A percentile compares a stretch with the other conserved stretches of the same genome.
Conservation (phyloP, 1,140 invertebrate genomes). For the Ips nitidus region DNA sequence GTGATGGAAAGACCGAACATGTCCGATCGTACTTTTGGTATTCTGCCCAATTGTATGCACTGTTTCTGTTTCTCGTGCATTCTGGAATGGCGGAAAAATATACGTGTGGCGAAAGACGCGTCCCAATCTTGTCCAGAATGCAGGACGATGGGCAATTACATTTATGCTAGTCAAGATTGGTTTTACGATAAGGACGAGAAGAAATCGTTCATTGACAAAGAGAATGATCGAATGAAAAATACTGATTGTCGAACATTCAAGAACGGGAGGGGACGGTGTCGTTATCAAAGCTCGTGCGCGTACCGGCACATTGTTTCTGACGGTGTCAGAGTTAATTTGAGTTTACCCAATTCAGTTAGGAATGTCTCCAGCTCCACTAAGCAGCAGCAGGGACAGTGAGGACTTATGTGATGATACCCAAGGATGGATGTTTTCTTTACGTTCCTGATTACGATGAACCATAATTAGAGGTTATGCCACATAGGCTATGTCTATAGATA, state of each 20-base stretch:
- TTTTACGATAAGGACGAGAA: conserved; percentile 83
- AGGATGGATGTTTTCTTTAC: no score
- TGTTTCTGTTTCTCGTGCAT: conserved; percentile 86
- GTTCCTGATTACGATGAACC: no score
- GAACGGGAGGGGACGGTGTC: conserved; percentile 76
- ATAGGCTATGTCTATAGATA: no score
- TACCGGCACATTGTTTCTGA: conserved; percentile 81
- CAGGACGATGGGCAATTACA: conserved; percentile 74
- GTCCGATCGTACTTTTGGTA: conserved; percentile 76
- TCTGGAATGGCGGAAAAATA: conserved; percentile 78
- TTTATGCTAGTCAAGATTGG: conserved; percentile 86
- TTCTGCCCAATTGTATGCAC: conserved; percentile 86
- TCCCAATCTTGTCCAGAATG: conserved; percentile 81
- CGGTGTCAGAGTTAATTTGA: conserved; percentile 71
- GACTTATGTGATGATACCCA: no score
- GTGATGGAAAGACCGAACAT: conserved; percentile 72
- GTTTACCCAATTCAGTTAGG: conserved; percentile 61
- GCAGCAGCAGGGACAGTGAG: no score
- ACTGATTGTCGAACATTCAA: conserved; percentile 88
- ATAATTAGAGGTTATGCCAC: no score
- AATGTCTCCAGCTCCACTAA: conserved; percentile 26
- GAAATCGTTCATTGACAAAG: conserved; percentile 81
- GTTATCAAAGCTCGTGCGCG: conserved; percentile 89
- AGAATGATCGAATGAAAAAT: conserved; percentile 63
- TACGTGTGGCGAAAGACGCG: conserved; percentile 67